Evolutionary conservation across 2,113 vertebrate species (phyloP), one percentile per base, ranked within the genome.

Genomic region (Ictalurus punctatus): DNA sequence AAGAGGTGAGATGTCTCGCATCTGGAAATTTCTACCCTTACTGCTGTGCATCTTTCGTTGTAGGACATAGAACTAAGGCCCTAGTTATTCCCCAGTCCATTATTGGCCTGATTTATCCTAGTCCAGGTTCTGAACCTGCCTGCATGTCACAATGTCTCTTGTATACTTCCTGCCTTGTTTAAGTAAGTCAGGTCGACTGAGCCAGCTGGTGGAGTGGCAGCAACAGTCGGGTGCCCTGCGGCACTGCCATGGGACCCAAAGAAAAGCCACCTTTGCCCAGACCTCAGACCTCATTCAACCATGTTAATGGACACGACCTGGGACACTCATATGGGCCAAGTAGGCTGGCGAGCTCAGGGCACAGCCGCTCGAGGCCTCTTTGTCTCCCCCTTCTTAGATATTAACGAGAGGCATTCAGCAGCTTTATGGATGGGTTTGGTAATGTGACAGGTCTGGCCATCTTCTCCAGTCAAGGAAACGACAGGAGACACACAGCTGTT

Each of bases 1-100:
- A 99, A 93, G 96, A 98, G 97, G 98, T 99, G 88, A 95, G 95
- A 34, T 58, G 19, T 34, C 16, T 19, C 59, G 19, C 85, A 30
- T 59, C 3, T 56, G 56, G 48, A 63, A 73, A 52, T 52, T 21
- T 34, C 44, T 37, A 10, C 1, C 7, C 27, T 52, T 9, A 23
- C 16, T 21, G 37, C 40, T 63, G 56, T 79, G 54, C 23, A 14
- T 67, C n/a, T 34, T 54, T 67, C 27, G 25, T 25, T 25, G 54
- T 67, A 27, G 44, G 21, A n/a, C 14, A 4, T 6, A 54, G 44
- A 54, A 10, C 48, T 52, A 10, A 17, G 1, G 52, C 14, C n/a
- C 30, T 56, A 48, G 74, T 27, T 52, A 30, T 30, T 56, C 52
- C 6, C 16, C 8, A 30, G 1, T 19, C 52, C 7, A 19, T 37